A percentile compares a stretch with the other conserved stretches of the same genome.
These are phyloP conservation scores for Pammene aurita DNA, from an alignment of 2,888 invertebrate species.

Conservation along the genomic window DNA sequence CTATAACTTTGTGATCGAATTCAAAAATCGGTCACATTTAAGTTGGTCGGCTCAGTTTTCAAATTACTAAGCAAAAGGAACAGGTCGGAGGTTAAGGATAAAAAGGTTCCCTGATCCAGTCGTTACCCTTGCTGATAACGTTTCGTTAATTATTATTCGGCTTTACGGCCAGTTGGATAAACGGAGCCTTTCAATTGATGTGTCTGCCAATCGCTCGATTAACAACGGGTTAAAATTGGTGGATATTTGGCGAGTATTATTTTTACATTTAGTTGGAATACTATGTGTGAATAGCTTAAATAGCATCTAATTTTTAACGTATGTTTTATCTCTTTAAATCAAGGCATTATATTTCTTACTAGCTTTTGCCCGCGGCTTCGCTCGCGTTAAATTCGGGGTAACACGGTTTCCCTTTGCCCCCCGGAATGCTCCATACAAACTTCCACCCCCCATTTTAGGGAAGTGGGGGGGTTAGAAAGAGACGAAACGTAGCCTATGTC, in stretches of 20 bases:
- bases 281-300: background rate
- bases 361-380: no score
- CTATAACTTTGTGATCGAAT: no score
- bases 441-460: no score
- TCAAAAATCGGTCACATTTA: no score
- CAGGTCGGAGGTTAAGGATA: conserved; percentile 26
- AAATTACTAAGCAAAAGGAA: background rate
- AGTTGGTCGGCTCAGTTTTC: background rate
- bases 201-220: conserved; percentile 3
- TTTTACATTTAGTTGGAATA: background rate
- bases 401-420: no score
- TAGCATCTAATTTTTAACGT: no score
- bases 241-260: background rate
- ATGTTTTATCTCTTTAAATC: background rate
- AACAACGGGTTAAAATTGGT: background rate
- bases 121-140: conserved; percentile 34
- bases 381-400: no score
- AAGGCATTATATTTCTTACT: no score
- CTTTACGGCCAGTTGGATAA: conserved; percentile 20
- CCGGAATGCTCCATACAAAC: no score
- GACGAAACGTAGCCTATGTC: no score
- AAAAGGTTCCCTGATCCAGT: conserved; percentile 30
- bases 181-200: conserved; percentile 18
- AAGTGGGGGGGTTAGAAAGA: no score
- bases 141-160: conserved; percentile 33